Percentiles rank a stretch among this genome's conserved stretches.
Evolutionary conservation across 2,113 vertebrate genomes (phyloP).

Genomic region (Microtus richardsoni): DNA sequence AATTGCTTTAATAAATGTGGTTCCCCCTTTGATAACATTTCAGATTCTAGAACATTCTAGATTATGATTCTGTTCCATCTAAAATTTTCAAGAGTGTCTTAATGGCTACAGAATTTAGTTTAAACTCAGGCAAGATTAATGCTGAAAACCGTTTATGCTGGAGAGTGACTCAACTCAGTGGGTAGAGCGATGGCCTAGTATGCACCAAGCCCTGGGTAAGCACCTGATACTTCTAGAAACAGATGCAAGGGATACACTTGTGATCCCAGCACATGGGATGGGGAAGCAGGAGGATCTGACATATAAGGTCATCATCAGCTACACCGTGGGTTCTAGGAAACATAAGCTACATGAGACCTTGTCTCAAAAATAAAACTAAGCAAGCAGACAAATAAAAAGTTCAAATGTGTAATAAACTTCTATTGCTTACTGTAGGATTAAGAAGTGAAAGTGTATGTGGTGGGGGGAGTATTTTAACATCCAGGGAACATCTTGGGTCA

Average conservation of each 20-base stretch:
- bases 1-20: not conserved
- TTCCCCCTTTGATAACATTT: not conserved
- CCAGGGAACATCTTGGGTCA: too few relatives aligned
- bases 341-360: not conserved
- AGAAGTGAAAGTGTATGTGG: too few relatives aligned
- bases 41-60: not conserved
- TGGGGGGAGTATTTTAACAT: too few relatives aligned
- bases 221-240: not conserved
- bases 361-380: not conserved
- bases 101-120: not conserved
- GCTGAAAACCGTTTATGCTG: not conserved
- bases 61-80: not conserved
- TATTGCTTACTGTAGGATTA: not conserved
- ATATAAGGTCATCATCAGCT: not conserved
- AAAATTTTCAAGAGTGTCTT: not conserved
- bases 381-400: not conserved
- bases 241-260: not conserved
- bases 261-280: not conserved
- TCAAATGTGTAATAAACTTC: not conserved
- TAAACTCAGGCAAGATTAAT: not conserved
- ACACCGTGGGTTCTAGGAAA: not conserved
- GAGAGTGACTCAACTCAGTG: not conserved
- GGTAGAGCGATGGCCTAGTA: too few relatives aligned
- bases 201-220: not conserved
- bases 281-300: not conserved